phyloP scores from a whole-genome alignment of 2,797 vertebrate species.

The Sebastolobus altivelis region DNA sequence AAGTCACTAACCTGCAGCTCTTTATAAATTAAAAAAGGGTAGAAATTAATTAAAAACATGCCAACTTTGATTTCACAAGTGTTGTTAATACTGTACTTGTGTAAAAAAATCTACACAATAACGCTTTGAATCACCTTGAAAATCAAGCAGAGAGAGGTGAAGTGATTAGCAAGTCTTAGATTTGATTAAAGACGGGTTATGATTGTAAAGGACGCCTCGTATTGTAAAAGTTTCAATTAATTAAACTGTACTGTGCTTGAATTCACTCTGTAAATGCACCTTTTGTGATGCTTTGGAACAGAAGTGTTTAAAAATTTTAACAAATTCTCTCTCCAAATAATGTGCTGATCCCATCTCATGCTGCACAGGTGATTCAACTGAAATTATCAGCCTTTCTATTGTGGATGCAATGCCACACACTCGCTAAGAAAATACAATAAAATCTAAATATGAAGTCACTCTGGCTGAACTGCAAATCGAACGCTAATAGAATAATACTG shows the following conservation, averaged over 20 bases:
- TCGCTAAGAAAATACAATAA: conserved; percentile 84
- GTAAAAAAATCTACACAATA: conserved; percentile 41
- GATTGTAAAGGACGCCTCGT: conserved; percentile 54
- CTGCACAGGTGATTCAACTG: conserved; percentile 81
- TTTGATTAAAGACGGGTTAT: conserved; percentile 66
- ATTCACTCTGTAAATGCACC: conserved; percentile 77
- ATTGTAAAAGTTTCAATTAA: conserved; percentile 78
- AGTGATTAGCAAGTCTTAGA: conserved; percentile 47
- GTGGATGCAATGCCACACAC: conserved; percentile 76
- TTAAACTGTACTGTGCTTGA: conserved; percentile 80
- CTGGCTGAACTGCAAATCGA: conserved; percentile 85
- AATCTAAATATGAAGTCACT: conserved; percentile 85
- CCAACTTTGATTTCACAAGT: conserved; percentile 50
- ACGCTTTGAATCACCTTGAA: conserved; percentile 43
- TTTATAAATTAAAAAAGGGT: not conserved
- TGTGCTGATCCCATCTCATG: conserved; percentile 74
- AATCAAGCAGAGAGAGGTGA: conserved; percentile 52
- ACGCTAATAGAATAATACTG: conserved; percentile 86
- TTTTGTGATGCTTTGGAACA: conserved; percentile 73
- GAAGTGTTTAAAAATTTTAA: conserved; percentile 71
- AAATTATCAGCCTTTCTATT: conserved; percentile 77
- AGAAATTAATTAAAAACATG: conserved; percentile 53
- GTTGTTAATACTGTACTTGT: conserved; percentile 43
- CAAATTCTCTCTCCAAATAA: conserved; percentile 73
- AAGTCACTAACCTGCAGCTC: conserved; percentile 41